Percentiles rank a stretch among this genome's conserved stretches.
Evolutionary conservation across 37 sponge, comb jelly and placozoan genomes (phyloP).

Genomic region (Crambe crambe): DNA sequence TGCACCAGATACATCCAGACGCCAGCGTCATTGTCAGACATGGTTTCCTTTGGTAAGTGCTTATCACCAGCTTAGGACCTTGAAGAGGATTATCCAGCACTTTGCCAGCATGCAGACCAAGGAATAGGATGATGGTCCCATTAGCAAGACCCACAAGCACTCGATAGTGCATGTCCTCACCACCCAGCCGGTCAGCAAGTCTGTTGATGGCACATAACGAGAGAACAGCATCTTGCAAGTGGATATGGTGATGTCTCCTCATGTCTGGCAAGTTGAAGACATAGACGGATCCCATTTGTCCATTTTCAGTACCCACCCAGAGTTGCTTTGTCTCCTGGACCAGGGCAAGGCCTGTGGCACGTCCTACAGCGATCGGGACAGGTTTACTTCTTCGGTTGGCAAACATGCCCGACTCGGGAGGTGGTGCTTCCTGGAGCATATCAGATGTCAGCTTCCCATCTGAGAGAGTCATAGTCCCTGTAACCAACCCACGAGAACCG

Average conservation of each 20-base stretch:
- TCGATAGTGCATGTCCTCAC: conserved; percentile 40
- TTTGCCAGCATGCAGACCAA: conserved; percentile 44
- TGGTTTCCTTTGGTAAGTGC: conserved; percentile 38
- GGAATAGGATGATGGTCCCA: conserved; percentile 77
- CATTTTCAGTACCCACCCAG: conserved; percentile 90
- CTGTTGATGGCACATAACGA: conserved; percentile 66
- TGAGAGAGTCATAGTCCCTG: conserved; percentile 60
- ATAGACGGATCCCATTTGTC: conserved; percentile 78
- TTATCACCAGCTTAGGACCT: conserved; percentile 46
- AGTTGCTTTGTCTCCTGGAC: conserved; percentile 67
- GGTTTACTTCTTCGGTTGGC: conserved; percentile 69
- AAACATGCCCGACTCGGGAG: conserved; percentile 77
- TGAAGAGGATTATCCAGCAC: conserved; percentile 71
- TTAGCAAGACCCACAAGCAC: conserved; percentile 84
- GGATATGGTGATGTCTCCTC: conserved; percentile 71
- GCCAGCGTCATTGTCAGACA: conserved; percentile 60
- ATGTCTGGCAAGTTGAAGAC: conserved; percentile 84
- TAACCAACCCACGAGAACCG: conserved; percentile 80
- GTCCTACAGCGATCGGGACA: conserved; percentile 76
- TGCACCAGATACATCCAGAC: conserved; percentile 66
- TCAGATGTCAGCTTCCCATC: conserved; percentile 44
- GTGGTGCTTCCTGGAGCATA: conserved; percentile 71
- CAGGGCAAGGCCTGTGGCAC: conserved; percentile 69
- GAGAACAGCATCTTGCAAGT: conserved; percentile 86
- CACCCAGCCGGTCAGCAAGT: neutral